Conservation (phyloP, 2,797 vertebrate species). For the Ptychadena robeensis region DNA sequence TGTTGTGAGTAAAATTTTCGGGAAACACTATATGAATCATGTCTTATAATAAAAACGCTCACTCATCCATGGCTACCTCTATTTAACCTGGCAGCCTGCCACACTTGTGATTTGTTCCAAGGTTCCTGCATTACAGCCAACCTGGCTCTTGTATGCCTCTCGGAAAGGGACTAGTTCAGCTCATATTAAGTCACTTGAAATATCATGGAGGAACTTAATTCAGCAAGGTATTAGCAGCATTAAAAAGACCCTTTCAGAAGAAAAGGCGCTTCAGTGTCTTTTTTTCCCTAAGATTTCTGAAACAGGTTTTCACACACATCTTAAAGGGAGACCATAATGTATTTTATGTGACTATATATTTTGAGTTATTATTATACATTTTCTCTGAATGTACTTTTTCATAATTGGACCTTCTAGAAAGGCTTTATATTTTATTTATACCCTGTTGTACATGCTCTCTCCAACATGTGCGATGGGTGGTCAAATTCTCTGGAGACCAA, state of each 20-base stretch:
- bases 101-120: conserved; percentile 52
- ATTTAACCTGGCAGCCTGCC: conserved; percentile 54
- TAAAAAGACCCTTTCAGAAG: conserved; percentile 16
- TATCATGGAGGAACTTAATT: conserved; percentile 37
- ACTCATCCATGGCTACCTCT: conserved; percentile 56
- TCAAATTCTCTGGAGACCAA: not conserved
- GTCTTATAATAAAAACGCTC: conserved; percentile 51
- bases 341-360: not conserved
- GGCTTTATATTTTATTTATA: not conserved
- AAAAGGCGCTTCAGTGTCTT: conserved; percentile 9
- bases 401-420: not conserved
- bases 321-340: not conserved
- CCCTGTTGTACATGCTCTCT: not conserved
- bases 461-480: not conserved
- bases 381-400: not conserved
- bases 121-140: conserved; percentile 37
- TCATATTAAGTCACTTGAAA: conserved; percentile 32
- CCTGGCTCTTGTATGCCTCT: conserved; percentile 20
- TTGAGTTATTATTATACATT: not conserved
- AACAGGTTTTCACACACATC: conserved; percentile 19
- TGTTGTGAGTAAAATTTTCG: conserved; percentile 27
- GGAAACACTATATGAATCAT: conserved; percentile 57
- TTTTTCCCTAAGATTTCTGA: conserved; percentile 10
- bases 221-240: conserved; percentile 10
- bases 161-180: conserved; percentile 30